Percentiles rank a stretch among this genome's conserved stretches.
Conservation (phyloP, 2,888 invertebrate genomes). For the Lepidocyrtinus sp. region DNA sequence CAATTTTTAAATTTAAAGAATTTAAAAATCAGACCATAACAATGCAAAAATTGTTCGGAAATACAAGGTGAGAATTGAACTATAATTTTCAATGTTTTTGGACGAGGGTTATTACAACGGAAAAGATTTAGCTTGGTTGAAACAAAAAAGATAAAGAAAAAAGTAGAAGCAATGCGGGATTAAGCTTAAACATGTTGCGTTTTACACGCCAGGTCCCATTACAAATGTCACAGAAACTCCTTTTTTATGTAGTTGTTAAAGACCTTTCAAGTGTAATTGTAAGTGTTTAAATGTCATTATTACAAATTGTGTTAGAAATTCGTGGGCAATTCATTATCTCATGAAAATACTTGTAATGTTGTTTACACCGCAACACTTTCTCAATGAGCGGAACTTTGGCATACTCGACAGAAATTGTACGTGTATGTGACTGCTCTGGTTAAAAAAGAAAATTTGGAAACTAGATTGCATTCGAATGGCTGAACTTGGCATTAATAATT, state of each 20-base stretch:
- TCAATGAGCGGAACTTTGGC: background rate
- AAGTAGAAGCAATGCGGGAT: no score
- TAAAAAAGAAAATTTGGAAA: slow-evolving; percentile 27
- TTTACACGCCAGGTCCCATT: background rate
- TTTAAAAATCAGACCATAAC: no score
- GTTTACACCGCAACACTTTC: background rate
- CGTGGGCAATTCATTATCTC: slow-evolving; percentile 9
- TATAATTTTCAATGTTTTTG: no score
- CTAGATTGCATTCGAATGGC: background rate
- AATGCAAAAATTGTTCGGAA: no score
- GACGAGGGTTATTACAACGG: no score
- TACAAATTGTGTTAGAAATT: background rate
- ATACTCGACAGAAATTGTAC: background rate
- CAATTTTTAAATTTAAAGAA: no score
- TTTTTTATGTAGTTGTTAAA: background rate
- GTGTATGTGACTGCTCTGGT: slow-evolving; percentile 29
- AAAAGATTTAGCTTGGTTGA: no score
- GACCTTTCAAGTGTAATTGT: background rate
- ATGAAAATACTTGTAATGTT: background rate
- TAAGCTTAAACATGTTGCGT: background rate
- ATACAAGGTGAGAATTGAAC: no score
- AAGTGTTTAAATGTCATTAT: background rate
- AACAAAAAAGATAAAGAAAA: no score
- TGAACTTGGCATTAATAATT: slow-evolving; percentile 44
- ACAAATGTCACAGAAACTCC: no score